A percentile compares a stretch with the other conserved stretches of the same genome.
phyloP scores from a whole-genome alignment of 2,113 vertebrate genomes.

The Ophthalmolycus amberensis region DNA sequence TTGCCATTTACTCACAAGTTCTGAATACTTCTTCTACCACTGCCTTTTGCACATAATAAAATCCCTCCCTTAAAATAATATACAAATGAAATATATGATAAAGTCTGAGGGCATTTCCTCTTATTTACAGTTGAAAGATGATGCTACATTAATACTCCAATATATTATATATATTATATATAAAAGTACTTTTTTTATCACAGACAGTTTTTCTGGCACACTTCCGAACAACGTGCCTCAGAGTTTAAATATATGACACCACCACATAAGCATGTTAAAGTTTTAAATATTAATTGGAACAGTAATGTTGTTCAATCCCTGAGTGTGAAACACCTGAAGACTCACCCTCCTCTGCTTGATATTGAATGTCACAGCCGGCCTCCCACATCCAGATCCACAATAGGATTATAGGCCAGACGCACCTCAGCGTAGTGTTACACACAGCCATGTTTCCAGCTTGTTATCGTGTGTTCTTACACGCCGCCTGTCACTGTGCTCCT shows the following conservation, averaged over 20 bases:
- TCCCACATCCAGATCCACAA: slow-evolving; percentile 25
- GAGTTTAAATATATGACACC: not conserved
- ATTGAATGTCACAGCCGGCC: not conserved
- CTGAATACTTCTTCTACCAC: not conserved
- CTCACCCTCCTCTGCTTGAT: slow-evolving; percentile 62
- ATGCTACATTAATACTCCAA: not conserved
- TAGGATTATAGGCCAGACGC: not conserved
- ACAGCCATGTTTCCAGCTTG: slow-evolving; percentile 3
- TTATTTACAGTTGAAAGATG: not conserved
- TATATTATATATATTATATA: not conserved
- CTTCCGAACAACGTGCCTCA: not conserved
- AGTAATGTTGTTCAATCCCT: not conserved
- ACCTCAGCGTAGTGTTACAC: not conserved
- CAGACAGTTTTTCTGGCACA: not conserved
- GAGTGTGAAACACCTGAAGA: not conserved
- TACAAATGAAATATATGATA: not conserved
- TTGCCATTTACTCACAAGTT: not conserved
- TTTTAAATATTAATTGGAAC: not conserved
- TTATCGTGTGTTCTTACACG: not conserved
- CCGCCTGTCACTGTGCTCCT: not conserved
- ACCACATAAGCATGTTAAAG: not conserved
- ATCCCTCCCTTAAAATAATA: not conserved
- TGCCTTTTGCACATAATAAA: not conserved
- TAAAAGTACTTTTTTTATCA: not conserved
- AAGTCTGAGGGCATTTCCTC: not conserved